Conservation (phyloP, 2,113 vertebrate species). For the Silurus asotus region DNA sequence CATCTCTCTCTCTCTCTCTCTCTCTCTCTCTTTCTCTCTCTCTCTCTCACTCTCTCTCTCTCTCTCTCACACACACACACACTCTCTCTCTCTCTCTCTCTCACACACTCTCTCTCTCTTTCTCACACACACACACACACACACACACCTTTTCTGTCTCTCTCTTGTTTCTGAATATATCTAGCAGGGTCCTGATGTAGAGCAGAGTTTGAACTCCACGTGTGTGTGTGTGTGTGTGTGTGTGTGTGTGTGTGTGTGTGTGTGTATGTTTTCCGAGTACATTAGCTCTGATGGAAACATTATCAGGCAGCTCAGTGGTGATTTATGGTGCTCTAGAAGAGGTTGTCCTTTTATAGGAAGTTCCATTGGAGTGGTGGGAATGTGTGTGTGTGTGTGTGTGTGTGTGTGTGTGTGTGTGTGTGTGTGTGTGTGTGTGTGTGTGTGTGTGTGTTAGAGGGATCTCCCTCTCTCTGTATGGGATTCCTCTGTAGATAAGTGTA, state of each 20-base stretch:
- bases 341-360: slow-evolving; percentile 80
- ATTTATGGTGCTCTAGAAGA: slow-evolving; percentile 71
- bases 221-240: slow-evolving; percentile 7
- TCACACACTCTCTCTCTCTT: slow-evolving; percentile 52
- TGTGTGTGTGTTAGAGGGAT: slow-evolving; percentile 49
- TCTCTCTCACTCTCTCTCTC: slow-evolving; percentile 47
- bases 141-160: slow-evolving; percentile 7
- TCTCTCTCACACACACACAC: slow-evolving; percentile 23
- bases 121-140: slow-evolving; percentile 31
- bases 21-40: slow-evolving; percentile 47
- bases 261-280: slow-evolving; percentile 39
- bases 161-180: slow-evolving; percentile 30
- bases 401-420: slow-evolving; percentile 53
- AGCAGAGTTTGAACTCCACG: slow-evolving; percentile 47
- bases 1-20: slow-evolving; percentile 56
- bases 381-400: slow-evolving; percentile 49
- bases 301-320: slow-evolving; percentile 57
- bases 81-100: slow-evolving; percentile 43
- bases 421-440: slow-evolving; percentile 53
- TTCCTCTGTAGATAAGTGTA: slow-evolving; percentile 54
- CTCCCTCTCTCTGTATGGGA: slow-evolving; percentile 58
- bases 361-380: slow-evolving; percentile 64
- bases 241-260: background rate
- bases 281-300: slow-evolving; percentile 57
- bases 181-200: slow-evolving; percentile 26